These are phyloP conservation scores for Oreamnos americanus DNA, from an alignment of 2,113 vertebrate genomes.

Conservation along the genomic window DNA sequence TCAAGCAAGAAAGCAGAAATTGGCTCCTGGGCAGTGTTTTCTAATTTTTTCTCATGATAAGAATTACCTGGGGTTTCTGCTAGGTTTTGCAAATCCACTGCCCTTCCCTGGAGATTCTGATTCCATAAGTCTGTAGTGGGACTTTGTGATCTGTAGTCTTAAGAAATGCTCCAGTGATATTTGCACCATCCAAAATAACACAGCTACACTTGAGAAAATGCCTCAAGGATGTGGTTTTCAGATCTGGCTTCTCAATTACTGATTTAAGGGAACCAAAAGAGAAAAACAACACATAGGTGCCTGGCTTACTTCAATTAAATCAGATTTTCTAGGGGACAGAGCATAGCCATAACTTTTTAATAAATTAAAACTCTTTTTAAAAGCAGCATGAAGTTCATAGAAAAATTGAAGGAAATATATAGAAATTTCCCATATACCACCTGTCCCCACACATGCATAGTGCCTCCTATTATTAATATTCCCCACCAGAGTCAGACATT, in stretches of 20 bases:
- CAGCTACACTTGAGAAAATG: slow-evolving; percentile 1
- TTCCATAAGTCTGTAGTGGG: background rate
- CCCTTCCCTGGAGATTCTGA: background rate
- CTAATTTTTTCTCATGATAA: background rate
- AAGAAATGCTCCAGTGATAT: background rate
- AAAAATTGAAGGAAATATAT: background rate
- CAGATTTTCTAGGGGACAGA: background rate
- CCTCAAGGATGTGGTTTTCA: background rate
- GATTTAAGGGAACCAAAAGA: background rate
- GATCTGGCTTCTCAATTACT: background rate
- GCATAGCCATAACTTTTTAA: background rate
- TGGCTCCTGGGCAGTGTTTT: background rate
- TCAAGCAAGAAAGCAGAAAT: background rate
- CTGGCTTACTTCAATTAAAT: background rate
- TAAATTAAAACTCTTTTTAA: background rate
- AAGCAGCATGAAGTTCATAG: background rate
- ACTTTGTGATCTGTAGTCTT: background rate
- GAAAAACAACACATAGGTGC: background rate
- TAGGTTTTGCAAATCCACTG: background rate
- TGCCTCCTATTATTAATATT: background rate
- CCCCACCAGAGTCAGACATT: background rate
- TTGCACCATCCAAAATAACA: background rate
- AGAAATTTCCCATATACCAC: background rate
- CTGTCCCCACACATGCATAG: background rate
- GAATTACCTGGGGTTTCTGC: background rate